Base-by-base conservation (phyloP, 2,113 vertebrate genomes). In the Bubo bubo region DNA sequence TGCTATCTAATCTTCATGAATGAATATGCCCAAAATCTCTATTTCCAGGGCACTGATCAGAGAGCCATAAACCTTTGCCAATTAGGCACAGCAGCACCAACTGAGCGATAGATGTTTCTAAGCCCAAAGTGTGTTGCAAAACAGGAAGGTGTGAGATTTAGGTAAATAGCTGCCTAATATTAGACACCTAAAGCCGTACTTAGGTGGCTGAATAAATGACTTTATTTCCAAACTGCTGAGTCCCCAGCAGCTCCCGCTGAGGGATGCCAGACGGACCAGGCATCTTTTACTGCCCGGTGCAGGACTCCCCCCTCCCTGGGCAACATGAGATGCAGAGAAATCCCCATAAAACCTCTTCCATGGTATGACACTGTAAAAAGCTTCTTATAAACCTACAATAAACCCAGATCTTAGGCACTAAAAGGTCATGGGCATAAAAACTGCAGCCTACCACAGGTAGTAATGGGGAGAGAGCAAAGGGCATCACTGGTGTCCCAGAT, bases 131-230 rank as follows among this genome's bases (percentile, higher is more conserved):
- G 0, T 17, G 21, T 30, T 64, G 49, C 43, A 52, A 50, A 93
- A 49, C 58, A 83, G 34, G 34, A 35, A 75, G 45, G 23, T 17
- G 52, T 56, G 45, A 92, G 58, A 52, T 73, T 94, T 47, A 72
- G 43, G 30, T 79, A 72, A 85, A 50, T 9, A 10, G 35, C n/a
- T 79, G 88, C 35, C 88, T 82, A 66, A 32, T 76, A 56, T 18
- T 30, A 64, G 53, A 56, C 34, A 47, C 20, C 53, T 79, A 50
- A 81, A 81, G 32, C 32, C 1, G 0, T 53, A 30, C 22, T 62
- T 21, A 63, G n/a, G 47, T 27, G 0, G 0, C 45, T 39, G 82
- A 72, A 76, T 43, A 72, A 86, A 50, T 1, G 4, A 37, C 4
- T 63, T 83, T 11, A 50, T 64, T 88, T 72, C 63, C 83, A 82